Percentiles rank a stretch among this genome's conserved stretches.
Conservation (phyloP, 1,140 invertebrate species). For the Drosophila auraria region DNA sequence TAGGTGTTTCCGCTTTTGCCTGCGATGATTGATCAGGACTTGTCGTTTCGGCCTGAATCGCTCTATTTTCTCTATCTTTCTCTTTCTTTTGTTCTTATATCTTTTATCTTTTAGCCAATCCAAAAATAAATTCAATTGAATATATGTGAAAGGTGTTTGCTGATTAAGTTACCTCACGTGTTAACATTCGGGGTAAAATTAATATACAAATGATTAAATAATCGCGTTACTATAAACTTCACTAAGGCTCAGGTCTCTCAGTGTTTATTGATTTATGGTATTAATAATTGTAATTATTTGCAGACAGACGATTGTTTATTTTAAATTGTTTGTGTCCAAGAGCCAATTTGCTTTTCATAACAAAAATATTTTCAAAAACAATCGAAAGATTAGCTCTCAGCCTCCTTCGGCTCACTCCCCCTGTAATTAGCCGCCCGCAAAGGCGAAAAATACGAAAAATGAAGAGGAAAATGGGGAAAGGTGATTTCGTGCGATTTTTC, state of each 20-base stretch:
- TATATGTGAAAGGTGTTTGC: conserved; percentile 11
- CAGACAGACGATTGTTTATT: not conserved
- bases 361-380: conserved; percentile 12
- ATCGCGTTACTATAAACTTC: not conserved
- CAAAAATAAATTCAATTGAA: conserved; percentile 3
- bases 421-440: conserved; percentile 24
- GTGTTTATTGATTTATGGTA: conserved; percentile 4
- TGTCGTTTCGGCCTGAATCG: not conserved
- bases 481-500: conserved; percentile 65
- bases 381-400: conserved; percentile 4
- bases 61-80: not conserved
- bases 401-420: not conserved
- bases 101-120: not conserved
- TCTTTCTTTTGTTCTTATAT: not conserved
- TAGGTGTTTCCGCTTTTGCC: conserved; percentile 25
- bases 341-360: conserved; percentile 11
- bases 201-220: conserved; percentile 7
- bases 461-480: conserved; percentile 54
- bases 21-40: conserved; percentile 15
- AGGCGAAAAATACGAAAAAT: conserved; percentile 8
- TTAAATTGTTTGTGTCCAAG: conserved; percentile 6
- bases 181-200: not conserved
- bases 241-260: not conserved
- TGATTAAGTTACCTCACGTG: not conserved
- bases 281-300: conserved; percentile 19